Percentiles rank a stretch among this genome's conserved stretches.
phyloP scores from a whole-genome alignment of 2,888 invertebrate species.

The Drosophila kuntzei region DNA sequence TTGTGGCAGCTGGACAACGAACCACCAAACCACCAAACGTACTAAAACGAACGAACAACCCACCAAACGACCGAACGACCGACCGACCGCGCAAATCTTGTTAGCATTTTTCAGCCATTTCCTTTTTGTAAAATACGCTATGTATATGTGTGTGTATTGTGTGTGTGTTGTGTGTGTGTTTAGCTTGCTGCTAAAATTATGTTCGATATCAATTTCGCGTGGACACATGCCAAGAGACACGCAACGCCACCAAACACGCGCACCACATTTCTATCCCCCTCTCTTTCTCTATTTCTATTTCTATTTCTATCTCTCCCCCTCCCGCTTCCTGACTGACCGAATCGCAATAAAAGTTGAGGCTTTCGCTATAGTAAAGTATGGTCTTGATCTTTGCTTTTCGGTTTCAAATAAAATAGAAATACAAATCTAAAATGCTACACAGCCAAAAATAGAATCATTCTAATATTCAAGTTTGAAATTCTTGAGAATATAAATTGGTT shows the following conservation, averaged over 20 bases:
- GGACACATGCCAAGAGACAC: constrained; percentile 81
- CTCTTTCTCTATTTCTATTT: constrained; percentile 16
- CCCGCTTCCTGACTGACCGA: not conserved
- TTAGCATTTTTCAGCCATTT: constrained; percentile 77
- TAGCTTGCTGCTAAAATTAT: constrained; percentile 70
- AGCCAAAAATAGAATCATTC: not conserved
- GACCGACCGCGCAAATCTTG: constrained; percentile 70
- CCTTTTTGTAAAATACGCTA: constrained; percentile 56
- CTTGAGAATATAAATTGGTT: too few relatives aligned
- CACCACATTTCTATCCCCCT: constrained; percentile 60
- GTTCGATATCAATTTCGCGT: constrained; percentile 81
- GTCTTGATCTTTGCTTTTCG: constrained; percentile 2
- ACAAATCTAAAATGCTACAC: constrained; percentile 3
- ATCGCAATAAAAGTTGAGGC: not conserved
- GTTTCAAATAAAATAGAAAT: constrained; percentile 40
- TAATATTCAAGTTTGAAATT: not conserved
- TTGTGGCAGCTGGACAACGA: constrained; percentile 46
- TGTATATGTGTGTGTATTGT: constrained; percentile 14
- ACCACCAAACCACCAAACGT: constrained; percentile 22
- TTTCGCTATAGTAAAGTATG: not conserved
- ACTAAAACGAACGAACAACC: too few relatives aligned
- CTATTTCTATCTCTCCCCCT: constrained; percentile 10
- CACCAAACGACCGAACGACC: constrained; percentile 9
- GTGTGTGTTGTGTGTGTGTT: constrained; percentile 45
- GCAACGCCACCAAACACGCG: constrained; percentile 81